Evolutionary conservation across 2,113 vertebrate genomes (phyloP).

Genomic region (Pseudorasbora parva): DNA sequence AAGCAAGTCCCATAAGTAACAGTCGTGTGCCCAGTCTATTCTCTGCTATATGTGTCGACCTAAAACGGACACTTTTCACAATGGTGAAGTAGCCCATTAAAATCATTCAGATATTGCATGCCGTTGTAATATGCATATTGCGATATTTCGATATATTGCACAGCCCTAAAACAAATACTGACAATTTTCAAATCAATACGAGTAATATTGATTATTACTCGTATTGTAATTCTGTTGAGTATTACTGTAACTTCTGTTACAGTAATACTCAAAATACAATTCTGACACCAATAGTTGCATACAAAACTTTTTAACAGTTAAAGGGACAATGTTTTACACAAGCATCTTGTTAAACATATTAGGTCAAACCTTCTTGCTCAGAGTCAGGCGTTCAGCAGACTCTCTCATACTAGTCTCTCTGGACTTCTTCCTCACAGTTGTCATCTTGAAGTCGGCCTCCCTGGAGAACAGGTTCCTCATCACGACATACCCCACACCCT

Average conservation of each 20-base stretch:
- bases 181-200: too few relatives aligned
- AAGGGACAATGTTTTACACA: background rate
- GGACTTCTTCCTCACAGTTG: conserved; percentile 82
- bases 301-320: background rate
- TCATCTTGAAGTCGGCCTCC: conserved; percentile 72
- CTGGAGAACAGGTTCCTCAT: conserved; percentile 88
- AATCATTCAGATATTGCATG: too few relatives aligned
- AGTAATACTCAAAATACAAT: background rate
- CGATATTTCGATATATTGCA: too few relatives aligned
- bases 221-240: too few relatives aligned
- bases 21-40: too few relatives aligned
- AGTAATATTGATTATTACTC: too few relatives aligned
- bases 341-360: background rate
- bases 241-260: background rate
- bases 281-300: background rate
- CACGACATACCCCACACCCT: conserved; percentile 89
- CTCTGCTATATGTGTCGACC: too few relatives aligned
- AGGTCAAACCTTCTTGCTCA: conserved; percentile 82
- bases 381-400: conserved; percentile 81
- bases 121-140: too few relatives aligned
- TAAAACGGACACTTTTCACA: too few relatives aligned
- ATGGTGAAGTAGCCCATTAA: too few relatives aligned
- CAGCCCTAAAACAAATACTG: too few relatives aligned
- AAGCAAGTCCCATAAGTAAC: too few relatives aligned
- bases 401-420: conserved; percentile 84